Conservation (phyloP, 2,888 invertebrate genomes). For the Stenodema calcarata region DNA sequence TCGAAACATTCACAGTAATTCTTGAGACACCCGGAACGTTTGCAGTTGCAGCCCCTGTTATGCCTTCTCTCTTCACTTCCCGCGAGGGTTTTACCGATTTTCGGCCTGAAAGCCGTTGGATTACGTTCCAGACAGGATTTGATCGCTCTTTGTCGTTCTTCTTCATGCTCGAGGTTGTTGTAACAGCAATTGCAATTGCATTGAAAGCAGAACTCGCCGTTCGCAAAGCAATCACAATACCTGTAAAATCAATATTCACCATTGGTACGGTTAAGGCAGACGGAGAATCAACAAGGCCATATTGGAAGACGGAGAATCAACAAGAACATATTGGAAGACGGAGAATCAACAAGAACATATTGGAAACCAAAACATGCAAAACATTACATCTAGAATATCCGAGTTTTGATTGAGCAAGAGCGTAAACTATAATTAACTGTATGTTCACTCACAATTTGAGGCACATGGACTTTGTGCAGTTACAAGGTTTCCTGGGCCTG, state of each 20-base stretch:
- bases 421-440: no score
- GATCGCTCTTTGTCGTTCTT: constrained; percentile 91
- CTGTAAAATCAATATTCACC: constrained; percentile 60
- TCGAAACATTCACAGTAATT: constrained; percentile 99
- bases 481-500: constrained; percentile 91
- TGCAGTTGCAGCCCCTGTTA: constrained; percentile 98
- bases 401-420: no score
- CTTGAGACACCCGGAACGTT: constrained; percentile 96
- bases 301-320: no score
- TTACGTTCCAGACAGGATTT: constrained; percentile 94
- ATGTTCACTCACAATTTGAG: constrained; percentile 79
- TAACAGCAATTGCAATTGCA: constrained; percentile 98
- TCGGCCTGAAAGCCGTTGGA: constrained; percentile 97
- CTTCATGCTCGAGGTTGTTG: constrained; percentile 95
- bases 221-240: constrained; percentile 99
- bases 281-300: background rate
- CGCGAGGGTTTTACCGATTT: constrained; percentile 87
- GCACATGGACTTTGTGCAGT: constrained; percentile 98
- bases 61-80: constrained; percentile 85
- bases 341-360: no score
- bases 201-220: constrained; percentile 97
- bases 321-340: no score
- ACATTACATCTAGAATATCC: no score
- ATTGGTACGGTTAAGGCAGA: background rate
- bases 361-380: no score